Evolutionary conservation across 2,888 invertebrate genomes (phyloP), one percentile per base, ranked within the genome.

Genomic region (Philonicus albiceps): DNA sequence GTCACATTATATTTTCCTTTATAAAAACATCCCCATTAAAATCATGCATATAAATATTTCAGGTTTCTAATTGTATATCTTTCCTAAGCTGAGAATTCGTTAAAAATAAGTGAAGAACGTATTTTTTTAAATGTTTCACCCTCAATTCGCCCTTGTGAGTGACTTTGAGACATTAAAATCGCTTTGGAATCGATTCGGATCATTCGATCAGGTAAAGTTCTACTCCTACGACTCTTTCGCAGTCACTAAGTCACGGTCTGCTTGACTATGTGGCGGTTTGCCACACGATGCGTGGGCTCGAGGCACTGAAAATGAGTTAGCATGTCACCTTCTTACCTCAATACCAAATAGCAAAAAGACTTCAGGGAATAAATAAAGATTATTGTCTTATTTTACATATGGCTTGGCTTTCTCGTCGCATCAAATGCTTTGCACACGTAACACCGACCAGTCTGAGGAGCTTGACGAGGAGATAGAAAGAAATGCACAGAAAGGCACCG

Each of bases 301-400:
- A 3, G 19, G 16, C 73, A 34, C 34, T 34, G 74, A 7, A 74
- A 74, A 34, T 34, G 34, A 74, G 74, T 74, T 74, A 74, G 74
- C 31, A 34, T 74, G 74, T 74, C 74, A 74, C 74, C 74, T 74
- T 74, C 74, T 74, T 74, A 74, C 74, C 74, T 74, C 74, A 27
- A 30, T 74, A 74, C 74, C n/a, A 13, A n/a, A 34, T 37, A 19
- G 19, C n/a, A 13, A 30, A 8, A 73, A 31, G 73, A 1, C 22
- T 30, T 27, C 74, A 16, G 31, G 4, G 1, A 31, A 49, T n/a
- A n/a, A n/a, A 49, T n/a, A 19, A n/a, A 16, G 13, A 49, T 22
- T 74, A 31, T 31, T 30, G 31, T n/a, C 34, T 11, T 30, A 16
- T 31, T 74, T 74, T 37, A 30, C 74, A 34, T 74, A n/a, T n/a